A percentile compares a stretch with the other conserved stretches of the same genome.
These are phyloP conservation scores for Drosophila buzzatii DNA, from an alignment of 2,888 invertebrate species.

Conservation along the genomic window DNA sequence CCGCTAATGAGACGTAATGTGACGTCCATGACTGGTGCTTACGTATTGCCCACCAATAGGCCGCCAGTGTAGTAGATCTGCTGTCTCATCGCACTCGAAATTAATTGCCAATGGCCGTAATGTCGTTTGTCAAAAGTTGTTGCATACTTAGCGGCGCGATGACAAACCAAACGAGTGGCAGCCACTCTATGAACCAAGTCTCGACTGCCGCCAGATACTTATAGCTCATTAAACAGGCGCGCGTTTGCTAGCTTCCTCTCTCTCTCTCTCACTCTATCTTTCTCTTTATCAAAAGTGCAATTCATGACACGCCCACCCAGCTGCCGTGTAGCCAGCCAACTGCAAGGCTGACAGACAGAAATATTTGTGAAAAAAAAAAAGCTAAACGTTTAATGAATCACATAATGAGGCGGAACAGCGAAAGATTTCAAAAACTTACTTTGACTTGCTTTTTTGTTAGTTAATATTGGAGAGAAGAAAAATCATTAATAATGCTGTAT, in stretches of 20 bases:
- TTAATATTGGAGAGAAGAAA: background rate
- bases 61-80: slow-evolving; percentile 7
- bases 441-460: background rate
- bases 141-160: slow-evolving; percentile 67
- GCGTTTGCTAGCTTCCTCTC: background rate
- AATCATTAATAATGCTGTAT: background rate
- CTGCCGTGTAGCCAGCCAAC: slow-evolving; percentile 10
- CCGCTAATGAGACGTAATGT: slow-evolving; percentile 78
- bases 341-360: slow-evolving; percentile 55
- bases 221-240: slow-evolving; percentile 73
- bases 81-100: slow-evolving; percentile 54
- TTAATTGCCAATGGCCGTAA: slow-evolving; percentile 70
- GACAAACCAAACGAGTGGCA: slow-evolving; percentile 47
- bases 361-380: slow-evolving; percentile 34
- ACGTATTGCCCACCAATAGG: background rate
- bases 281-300: slow-evolving; percentile 17
- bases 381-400: slow-evolving; percentile 62
- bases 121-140: slow-evolving; percentile 76
- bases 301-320: slow-evolving; percentile 71
- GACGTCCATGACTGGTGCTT: slow-evolving; percentile 63
- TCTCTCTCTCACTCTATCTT: background rate
- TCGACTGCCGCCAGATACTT: slow-evolving; percentile 63
- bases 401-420: slow-evolving; percentile 30
- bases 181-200: slow-evolving; percentile 13
- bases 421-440: slow-evolving; percentile 9